These are phyloP conservation scores for Cloeon dipterum DNA, from an alignment of 2,888 invertebrate genomes.

Conservation along the genomic window DNA sequence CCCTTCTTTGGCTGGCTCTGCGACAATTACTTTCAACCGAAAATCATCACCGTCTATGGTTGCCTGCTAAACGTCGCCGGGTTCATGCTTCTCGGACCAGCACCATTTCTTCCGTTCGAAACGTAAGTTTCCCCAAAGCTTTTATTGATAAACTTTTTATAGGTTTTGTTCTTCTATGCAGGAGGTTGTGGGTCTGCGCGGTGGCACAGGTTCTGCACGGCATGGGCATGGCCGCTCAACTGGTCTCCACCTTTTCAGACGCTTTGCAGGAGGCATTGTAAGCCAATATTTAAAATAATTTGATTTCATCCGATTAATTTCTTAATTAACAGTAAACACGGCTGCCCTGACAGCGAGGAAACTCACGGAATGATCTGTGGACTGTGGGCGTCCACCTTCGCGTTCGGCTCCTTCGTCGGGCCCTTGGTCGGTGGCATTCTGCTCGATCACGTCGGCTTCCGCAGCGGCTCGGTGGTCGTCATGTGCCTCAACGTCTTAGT, in stretches of 20 bases:
- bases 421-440: conserved; percentile 53
- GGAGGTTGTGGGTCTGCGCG: conserved; percentile 40
- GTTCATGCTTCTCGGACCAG: conserved; percentile 57
- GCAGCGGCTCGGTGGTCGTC: conserved; percentile 44
- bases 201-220: conserved; percentile 54
- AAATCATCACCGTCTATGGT: conserved; percentile 36
- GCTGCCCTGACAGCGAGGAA: conserved; percentile 62
- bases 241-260: conserved; percentile 70
- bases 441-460: conserved; percentile 47
- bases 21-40: conserved; percentile 29
- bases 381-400: conserved; percentile 75
- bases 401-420: conserved; percentile 67
- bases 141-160: too few species aligned
- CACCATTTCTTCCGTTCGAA: conserved; percentile 41
- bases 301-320: too few species aligned
- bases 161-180: too few species aligned
- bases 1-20: conserved; percentile 64
- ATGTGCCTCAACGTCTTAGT: conserved; percentile 37
- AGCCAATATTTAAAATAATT: conserved; percentile 17
- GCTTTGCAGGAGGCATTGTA: conserved; percentile 60
- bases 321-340: conserved; percentile 40
- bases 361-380: conserved; percentile 80
- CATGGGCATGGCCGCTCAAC: conserved; percentile 57
- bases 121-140: too few species aligned
- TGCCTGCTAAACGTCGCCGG: conserved; percentile 39